A percentile compares a stretch with the other conserved stretches of the same genome.
phyloP scores from a whole-genome alignment of 2,113 vertebrate species.

The Anarrhichthys ocellatus region DNA sequence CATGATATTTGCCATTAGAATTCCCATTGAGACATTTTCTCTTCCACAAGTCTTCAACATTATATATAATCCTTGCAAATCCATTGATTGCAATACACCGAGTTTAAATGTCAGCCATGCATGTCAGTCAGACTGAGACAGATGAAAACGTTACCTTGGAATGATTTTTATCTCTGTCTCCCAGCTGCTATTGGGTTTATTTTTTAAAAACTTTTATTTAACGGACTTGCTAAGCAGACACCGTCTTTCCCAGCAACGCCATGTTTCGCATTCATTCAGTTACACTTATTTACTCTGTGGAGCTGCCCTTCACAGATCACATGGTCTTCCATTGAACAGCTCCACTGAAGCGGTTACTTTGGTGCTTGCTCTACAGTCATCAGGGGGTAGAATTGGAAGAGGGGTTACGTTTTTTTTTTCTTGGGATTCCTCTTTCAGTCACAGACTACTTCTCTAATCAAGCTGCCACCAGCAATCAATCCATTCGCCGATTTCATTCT shows the following conservation, averaged over 20 bases:
- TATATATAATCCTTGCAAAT: neutral
- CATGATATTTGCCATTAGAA: neutral
- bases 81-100: neutral
- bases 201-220: slow-evolving; percentile 6
- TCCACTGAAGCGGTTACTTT: slow-evolving; percentile 33
- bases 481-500: slow-evolving; percentile 43
- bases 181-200: neutral
- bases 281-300: slow-evolving; percentile 15
- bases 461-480: slow-evolving; percentile 50
- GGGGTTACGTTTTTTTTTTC: slow-evolving; percentile 3
- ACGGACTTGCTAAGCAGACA: slow-evolving; percentile 19
- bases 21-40: neutral
- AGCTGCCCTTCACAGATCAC: slow-evolving; percentile 44
- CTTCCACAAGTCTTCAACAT: neutral
- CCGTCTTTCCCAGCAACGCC: slow-evolving; percentile 5
- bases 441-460: slow-evolving; percentile 44
- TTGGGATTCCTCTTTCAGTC: slow-evolving; percentile 34
- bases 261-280: slow-evolving; percentile 47
- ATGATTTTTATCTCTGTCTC: slow-evolving; percentile 1
- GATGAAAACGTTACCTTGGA: neutral
- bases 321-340: slow-evolving; percentile 12
- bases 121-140: neutral
- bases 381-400: neutral
- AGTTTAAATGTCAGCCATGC: slow-evolving; percentile 24
- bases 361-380: slow-evolving; percentile 9